Base-by-base conservation (phyloP, 2,888 invertebrate species). In the Bedellia somnulentella region DNA sequence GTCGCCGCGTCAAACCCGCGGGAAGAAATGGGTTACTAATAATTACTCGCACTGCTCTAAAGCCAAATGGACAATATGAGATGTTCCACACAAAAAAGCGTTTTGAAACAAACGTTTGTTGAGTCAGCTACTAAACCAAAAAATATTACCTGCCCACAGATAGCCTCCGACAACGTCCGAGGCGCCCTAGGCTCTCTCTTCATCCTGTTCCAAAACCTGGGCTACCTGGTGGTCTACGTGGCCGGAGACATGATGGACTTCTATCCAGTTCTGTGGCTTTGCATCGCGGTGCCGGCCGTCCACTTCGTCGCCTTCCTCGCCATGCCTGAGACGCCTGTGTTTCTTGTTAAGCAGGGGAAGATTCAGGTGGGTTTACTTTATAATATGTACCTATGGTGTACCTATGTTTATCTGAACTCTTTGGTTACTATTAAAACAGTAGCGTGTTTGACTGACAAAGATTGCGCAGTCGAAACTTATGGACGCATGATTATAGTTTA, bases 301-400 rank as follows among this genome's bases (percentile, higher is more conserved):
- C 73, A 73, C 29, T 36, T 71, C 1, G 17, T 71, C 0, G 47
- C 50, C 0, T 75, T 73, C 46, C 38, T 70, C 0, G 55, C 57
- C 3, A 71, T 75, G 71, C 76, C 77, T 0, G 77, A 77, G 38
- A 75, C 77, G 0, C 77, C 77, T 0, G 70, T 70, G 9, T 75
- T 73, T 40, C 46, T 75, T 2, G 55, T 76, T 9, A 71, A 76
- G 22, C 67, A 71, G 32, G 71, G 73, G 3, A 71, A 68, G 28
- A 45, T 63, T 3, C 47, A 64, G 60, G 76, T 77, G n/a, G 42
- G 41, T n/a, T 31, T 15, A 16, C 5, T 17, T n/a, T 29, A 13
- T 23, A 29, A 26, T 31, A 28, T 24, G 8, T 21, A 31, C 22
- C 10, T 8, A 12, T 18, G 15, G 13, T 18, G 18, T 18, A 18